Base-by-base conservation (phyloP, 2,113 vertebrate genomes). In the Myotis brandtii region DNA sequence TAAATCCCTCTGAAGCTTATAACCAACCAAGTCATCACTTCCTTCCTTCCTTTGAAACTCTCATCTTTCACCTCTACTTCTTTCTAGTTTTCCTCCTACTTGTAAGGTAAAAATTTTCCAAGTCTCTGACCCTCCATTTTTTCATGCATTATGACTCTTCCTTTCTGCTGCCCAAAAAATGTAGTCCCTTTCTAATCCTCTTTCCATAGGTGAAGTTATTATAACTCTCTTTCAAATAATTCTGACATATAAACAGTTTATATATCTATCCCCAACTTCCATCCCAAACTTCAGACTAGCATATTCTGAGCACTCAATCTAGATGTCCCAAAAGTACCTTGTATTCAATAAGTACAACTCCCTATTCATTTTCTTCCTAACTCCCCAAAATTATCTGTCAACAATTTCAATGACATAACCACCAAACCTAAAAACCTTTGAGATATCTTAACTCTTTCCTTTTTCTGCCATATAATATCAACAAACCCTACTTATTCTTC, bases 201-300 rank as follows among this genome's bases (percentile, higher is more conserved):
- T 52, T 46, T 12, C 64, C 27, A 59, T 2, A 77, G 16, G 27
- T 69, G 69, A 95, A 62, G 14, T 56, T 13, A 43, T 59, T 66
- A 40, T 32, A 88, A 81, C 64, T 46, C 34, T 79, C 37, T n/a
- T 82, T 69, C 48, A 82, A 59, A 50, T 76, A 14, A 69, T 62
- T 88, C 69, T 95, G 66, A 92, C 9, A 43, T 88, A 82, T 46
- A 43, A 54, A n/a, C 52, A 83, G 30, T 82, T 84, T 93, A 6
- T 64, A 77, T 70, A 18, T 48, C 43, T 64, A 80, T 7, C 3
- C 18, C 30, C 37, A 70, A 75, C 4, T 40, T 91, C 48, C n/a
- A 69, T 9, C 54, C 27, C 59, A 23, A 82, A 69, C 40, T 72
- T 81, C 67, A 75, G 9, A 76, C 12, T 67, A 40, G 9, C 17